phyloP scores from a whole-genome alignment of 2,797 vertebrate species.

The Hirundo rustica region DNA sequence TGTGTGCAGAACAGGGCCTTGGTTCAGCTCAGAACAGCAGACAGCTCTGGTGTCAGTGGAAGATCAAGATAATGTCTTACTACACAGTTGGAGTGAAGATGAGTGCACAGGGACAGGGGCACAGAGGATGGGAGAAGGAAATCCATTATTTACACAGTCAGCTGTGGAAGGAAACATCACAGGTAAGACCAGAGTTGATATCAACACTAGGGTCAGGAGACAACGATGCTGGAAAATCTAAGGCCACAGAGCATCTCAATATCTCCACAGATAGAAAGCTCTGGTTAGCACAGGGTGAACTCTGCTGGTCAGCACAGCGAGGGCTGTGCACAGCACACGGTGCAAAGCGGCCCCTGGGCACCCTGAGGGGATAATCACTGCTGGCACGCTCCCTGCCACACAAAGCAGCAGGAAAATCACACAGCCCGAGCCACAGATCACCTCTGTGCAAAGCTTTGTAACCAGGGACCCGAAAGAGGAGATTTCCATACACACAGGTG shows the following conservation, averaged over 20 bases:
- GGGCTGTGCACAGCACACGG: background rate
- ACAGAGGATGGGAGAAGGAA: background rate
- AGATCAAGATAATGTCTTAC: background rate
- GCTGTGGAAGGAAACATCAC: background rate
- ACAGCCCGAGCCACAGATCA: background rate
- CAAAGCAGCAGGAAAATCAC: background rate
- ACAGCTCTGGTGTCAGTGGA: background rate
- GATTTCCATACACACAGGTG: background rate
- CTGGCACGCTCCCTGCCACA: no score
- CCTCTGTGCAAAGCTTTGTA: background rate
- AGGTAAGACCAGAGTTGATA: background rate
- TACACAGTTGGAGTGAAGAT: background rate
- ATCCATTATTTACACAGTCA: background rate
- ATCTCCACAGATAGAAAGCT: rapidly evolving
- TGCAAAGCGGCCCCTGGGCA: no score
- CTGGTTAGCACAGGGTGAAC: background rate
- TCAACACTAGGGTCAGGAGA: background rate
- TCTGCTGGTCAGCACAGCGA: background rate
- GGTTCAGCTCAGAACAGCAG: background rate
- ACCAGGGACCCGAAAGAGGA: rapidly evolving
- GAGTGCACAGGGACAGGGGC: background rate
- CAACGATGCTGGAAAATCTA: background rate
- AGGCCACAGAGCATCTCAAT: background rate
- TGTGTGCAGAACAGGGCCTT: background rate
- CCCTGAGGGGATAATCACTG: no score